Evolutionary conservation across 1,140 invertebrate species (phyloP), one percentile per base, ranked within the genome.

Genomic region (Microplitis demolitor): DNA sequence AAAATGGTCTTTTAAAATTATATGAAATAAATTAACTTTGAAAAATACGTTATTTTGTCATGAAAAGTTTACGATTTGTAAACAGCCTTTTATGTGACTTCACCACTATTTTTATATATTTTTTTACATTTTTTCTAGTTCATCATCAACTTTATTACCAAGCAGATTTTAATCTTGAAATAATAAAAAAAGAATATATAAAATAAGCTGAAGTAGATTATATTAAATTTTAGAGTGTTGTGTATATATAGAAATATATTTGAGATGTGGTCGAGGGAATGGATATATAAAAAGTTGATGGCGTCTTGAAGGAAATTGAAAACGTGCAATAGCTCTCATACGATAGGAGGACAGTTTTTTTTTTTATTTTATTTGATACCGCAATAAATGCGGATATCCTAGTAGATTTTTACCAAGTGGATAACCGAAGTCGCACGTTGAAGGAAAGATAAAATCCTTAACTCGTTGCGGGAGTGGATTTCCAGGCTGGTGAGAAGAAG

Each of bases 351-450:
- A 56, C 66, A 67, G 24, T 66, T 66, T 24, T 24, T 66, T 24
- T 24, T 61, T 68, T 70, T 45, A 45, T 45, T 45, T 11, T 54
- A 70, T 70, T 70, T 56, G 39, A 71, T 62, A 64, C 45, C 31
- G 61, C 45, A 66, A 72, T 66, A 66, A 72, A 72, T 72, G 62
- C 39, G 70, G 62, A 72, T 72, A 72, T 72, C 56, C 56, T 58
- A 24, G 56, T 58, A 24, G 4, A 58, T 58, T 58, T 58, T 24
- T 24, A 58, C 14, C 14, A 14, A 62, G 56, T 69, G 56, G 68
- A 69, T 69, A 54, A 69, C 34, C 34, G 3, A 56, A 69, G 54
- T 39, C 34, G 8, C 16, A 54, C 8, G 33, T 39, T 34, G 67
- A 60, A 69, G 67, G 45, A 58, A 58, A 34, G 24, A 58, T 58